Evolutionary conservation across 1,140 invertebrate species (phyloP).

Genomic region (Zaprionus lachaisei): DNA sequence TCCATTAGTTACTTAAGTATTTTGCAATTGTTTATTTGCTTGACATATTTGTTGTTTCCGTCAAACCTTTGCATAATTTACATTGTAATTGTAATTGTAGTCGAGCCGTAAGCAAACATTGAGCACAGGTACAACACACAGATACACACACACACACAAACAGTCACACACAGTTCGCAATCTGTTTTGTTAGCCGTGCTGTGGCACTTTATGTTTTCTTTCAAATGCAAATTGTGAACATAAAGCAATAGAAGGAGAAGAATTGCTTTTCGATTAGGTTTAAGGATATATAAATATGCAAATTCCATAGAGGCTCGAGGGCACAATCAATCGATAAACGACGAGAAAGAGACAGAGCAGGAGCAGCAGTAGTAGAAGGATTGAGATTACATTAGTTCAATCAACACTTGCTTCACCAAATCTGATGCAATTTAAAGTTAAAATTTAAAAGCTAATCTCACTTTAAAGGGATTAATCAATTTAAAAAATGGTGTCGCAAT

Average conservation of each 20-base stretch:
- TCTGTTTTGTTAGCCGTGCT: slow-evolving; percentile 21
- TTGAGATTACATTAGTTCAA: slow-evolving; percentile 11
- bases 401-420: not conserved
- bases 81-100: slow-evolving; percentile 22
- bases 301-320: slow-evolving; percentile 12
- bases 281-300: slow-evolving; percentile 37
- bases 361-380: not conserved
- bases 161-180: not conserved
- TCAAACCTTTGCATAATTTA: slow-evolving; percentile 23
- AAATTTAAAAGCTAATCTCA: not conserved
- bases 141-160: not conserved
- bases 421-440: slow-evolving; percentile 2
- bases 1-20: slow-evolving; percentile 2
- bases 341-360: too few relatives aligned
- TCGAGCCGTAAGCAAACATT: slow-evolving; percentile 5
- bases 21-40: slow-evolving; percentile 16
- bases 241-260: slow-evolving; percentile 3
- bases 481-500: not conserved
- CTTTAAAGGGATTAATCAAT: not conserved
- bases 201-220: slow-evolving; percentile 37
- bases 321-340: slow-evolving; percentile 8
- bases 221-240: slow-evolving; percentile 38
- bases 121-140: not conserved
- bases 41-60: slow-evolving; percentile 6
- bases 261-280: slow-evolving; percentile 18